Conservation (phyloP, 2,113 vertebrate genomes). For the Paradoxurus hermaphroditus region DNA sequence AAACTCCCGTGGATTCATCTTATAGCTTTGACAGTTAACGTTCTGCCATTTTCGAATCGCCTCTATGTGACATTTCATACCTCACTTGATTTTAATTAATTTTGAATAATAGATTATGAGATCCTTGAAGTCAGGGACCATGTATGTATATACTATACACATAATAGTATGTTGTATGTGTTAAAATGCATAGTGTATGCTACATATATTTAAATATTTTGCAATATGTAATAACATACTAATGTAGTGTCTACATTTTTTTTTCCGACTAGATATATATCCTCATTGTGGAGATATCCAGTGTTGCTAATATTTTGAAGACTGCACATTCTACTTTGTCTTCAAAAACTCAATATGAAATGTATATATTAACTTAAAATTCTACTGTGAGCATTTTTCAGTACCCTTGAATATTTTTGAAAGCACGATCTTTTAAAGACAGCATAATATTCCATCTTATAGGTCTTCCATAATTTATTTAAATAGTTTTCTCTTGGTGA, state of each 20-base stretch:
- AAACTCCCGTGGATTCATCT: not conserved
- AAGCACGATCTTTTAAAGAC: not conserved
- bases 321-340: not conserved
- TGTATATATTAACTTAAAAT: not conserved
- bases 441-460: not conserved
- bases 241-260: not conserved
- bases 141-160: not conserved
- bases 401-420: constrained; percentile 13
- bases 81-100: not conserved
- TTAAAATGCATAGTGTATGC: not conserved
- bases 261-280: constrained; percentile 7
- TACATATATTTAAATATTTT: not conserved
- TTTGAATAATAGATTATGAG: not conserved
- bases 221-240: not conserved
- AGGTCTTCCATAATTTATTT: not conserved
- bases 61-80: not conserved
- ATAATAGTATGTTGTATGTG: not conserved
- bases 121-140: not conserved
- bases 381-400: not conserved
- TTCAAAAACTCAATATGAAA: not conserved
- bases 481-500: not conserved
- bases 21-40: not conserved
- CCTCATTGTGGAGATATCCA: not conserved
- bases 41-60: not conserved
- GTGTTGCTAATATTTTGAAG: not conserved